Conservation (phyloP, 2,888 invertebrate genomes). For the Melieria omissa region DNA sequence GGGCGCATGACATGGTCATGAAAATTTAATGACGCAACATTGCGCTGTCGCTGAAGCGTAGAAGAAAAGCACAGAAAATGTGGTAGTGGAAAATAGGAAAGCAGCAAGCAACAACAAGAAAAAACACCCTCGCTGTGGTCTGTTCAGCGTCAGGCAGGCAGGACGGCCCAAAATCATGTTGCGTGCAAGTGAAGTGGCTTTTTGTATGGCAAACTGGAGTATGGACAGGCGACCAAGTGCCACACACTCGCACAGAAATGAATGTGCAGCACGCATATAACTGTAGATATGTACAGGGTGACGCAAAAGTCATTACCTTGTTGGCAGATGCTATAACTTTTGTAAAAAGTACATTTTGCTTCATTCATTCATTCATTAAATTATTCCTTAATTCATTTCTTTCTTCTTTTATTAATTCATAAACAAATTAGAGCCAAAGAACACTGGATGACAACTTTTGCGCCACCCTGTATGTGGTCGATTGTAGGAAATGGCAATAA, state of each 20-base stretch:
- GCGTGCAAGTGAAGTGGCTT: conserved; percentile 43
- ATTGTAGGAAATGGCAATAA: conserved; percentile 25
- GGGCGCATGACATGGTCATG: conserved; percentile 58
- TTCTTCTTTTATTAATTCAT: too few relatives aligned
- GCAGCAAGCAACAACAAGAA: conserved; percentile 33
- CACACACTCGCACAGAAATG: too few relatives aligned
- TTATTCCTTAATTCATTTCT: too few relatives aligned
- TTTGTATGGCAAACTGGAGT: conserved; percentile 7
- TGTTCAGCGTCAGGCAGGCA: neutral
- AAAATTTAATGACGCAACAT: conserved; percentile 63
- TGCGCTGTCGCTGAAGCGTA: conserved; percentile 4
- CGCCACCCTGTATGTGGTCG: neutral
- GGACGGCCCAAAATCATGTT: conserved; percentile 19
- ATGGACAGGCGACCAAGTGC: too few relatives aligned
- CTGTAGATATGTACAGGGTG: too few relatives aligned
- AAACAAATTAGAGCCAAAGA: too few relatives aligned
- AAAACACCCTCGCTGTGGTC: neutral
- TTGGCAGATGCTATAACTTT: too few relatives aligned
- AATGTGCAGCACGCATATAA: too few relatives aligned
- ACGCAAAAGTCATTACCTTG: too few relatives aligned
- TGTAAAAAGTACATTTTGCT: too few relatives aligned
- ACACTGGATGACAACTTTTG: too few relatives aligned
- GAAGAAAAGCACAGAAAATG: conserved; percentile 20
- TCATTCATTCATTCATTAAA: too few relatives aligned
- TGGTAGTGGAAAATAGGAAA: conserved; percentile 20